Conservation (phyloP, 1,140 invertebrate genomes). For the Pinna nobilis region DNA sequence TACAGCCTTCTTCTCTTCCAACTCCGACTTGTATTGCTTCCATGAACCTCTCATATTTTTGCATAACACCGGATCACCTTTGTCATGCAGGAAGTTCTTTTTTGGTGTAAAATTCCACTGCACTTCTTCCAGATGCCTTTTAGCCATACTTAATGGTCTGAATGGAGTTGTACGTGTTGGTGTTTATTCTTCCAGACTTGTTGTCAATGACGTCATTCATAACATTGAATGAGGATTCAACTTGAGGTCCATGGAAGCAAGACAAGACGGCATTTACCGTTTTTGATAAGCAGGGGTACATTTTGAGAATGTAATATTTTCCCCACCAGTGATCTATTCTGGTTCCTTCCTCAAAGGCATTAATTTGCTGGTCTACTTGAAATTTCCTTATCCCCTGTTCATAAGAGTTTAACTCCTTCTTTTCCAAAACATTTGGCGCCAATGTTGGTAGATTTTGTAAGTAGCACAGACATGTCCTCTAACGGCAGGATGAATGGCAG, state of each 20-base stretch:
- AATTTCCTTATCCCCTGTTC: constrained; percentile 27
- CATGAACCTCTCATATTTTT: constrained; percentile 20
- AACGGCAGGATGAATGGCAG: constrained; percentile 37
- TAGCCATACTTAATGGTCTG: constrained; percentile 41
- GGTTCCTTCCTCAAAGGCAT: constrained; percentile 7
- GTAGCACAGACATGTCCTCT: constrained; percentile 29
- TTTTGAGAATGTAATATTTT: constrained; percentile 5
- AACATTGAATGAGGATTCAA: constrained; percentile 37
- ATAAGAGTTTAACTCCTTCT: constrained; percentile 22
- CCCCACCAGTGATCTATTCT: constrained; percentile 35
- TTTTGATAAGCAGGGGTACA: constrained; percentile 25
- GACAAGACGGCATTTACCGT: constrained; percentile 22
- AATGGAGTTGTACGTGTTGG: constrained; percentile 39
- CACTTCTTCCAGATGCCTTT: constrained; percentile 10
- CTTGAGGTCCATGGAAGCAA: constrained; percentile 46
- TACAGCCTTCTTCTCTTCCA: constrained; percentile 14
- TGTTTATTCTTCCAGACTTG: constrained; percentile 34
- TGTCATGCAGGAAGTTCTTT: constrained; percentile 27
- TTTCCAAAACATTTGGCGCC: constrained; percentile 23
- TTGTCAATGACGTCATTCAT: constrained; percentile 44
- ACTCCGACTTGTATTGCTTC: constrained; percentile 2
- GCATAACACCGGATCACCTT: background rate
- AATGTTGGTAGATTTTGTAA: constrained; percentile 28
- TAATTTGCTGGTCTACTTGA: constrained; percentile 20
- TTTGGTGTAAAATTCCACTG: constrained; percentile 16